These are phyloP conservation scores for Hyphantria cunea DNA, from an alignment of 1,140 invertebrate genomes.

Conservation along the genomic window DNA sequence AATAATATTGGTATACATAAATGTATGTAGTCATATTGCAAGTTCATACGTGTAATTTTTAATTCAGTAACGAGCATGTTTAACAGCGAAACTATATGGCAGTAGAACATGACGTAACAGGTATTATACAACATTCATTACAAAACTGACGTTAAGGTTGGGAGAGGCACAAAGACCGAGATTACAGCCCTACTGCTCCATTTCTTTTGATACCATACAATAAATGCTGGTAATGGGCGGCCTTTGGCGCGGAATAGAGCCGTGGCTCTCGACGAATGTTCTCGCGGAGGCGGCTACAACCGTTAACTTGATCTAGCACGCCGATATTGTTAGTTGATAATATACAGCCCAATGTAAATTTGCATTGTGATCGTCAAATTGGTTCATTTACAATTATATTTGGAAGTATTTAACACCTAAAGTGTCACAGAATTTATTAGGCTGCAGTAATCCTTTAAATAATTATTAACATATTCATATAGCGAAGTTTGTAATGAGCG, in stretches of 20 bases:
- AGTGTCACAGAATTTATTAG: too few relatives aligned
- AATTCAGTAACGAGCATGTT: slow-evolving; percentile 20
- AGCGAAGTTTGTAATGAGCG: too few relatives aligned
- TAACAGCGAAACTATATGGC: not conserved
- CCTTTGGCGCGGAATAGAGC: not conserved
- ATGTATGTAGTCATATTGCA: not conserved
- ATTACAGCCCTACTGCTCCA: slow-evolving; percentile 9
- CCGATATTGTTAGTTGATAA: too few relatives aligned
- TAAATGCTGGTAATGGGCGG: slow-evolving; percentile 9
- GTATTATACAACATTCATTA: slow-evolving; percentile 5
- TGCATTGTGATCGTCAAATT: too few relatives aligned
- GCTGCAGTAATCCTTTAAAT: too few relatives aligned
- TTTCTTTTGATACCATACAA: slow-evolving; percentile 20
- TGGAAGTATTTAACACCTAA: too few relatives aligned
- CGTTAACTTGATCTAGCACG: too few relatives aligned
- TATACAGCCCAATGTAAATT: too few relatives aligned
- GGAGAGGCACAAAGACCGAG: slow-evolving; percentile 10
- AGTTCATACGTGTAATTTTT: slow-evolving; percentile 1
- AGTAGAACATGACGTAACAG: slow-evolving; percentile 7
- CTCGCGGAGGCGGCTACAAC: too few relatives aligned
- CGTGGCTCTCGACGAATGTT: too few relatives aligned
- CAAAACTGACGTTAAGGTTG: slow-evolving; percentile 10
- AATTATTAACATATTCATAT: too few relatives aligned
- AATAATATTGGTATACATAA: not conserved
- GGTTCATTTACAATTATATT: too few relatives aligned